Evolutionary conservation across 30 jellyfish, hydroid and myxozoan genomes (phyloP).

Genomic region (Clytia hemisphaerica): DNA sequence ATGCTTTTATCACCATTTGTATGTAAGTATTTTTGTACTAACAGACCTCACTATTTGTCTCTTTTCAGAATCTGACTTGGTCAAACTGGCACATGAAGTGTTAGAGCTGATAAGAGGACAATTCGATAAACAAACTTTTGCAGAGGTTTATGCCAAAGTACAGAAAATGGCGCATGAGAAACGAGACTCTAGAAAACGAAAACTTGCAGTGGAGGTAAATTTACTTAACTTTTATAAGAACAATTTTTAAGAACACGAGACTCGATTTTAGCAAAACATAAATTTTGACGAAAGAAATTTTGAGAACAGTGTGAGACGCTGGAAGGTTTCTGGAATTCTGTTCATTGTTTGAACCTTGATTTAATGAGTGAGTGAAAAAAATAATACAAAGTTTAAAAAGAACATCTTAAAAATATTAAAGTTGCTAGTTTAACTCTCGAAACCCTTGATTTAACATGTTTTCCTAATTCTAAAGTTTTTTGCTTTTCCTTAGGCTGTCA

Average conservation of each 20-base stretch:
- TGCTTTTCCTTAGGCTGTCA: slow-evolving; percentile 48
- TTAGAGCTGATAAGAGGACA: slow-evolving; percentile 48
- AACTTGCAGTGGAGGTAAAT: slow-evolving; percentile 56
- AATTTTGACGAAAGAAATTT: too few relatives aligned
- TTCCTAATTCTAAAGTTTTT: background rate
- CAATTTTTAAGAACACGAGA: too few relatives aligned
- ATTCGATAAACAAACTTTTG: slow-evolving; percentile 53
- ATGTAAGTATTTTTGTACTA: too few relatives aligned
- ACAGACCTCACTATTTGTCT: background rate
- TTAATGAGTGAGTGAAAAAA: too few relatives aligned
- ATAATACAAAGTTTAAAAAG: background rate
- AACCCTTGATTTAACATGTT: background rate
- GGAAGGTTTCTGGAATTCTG: background rate
- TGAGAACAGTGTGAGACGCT: too few relatives aligned
- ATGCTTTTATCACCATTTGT: too few relatives aligned
- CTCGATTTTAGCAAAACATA: background rate
- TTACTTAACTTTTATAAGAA: too few relatives aligned
- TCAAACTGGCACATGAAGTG: slow-evolving; percentile 68
- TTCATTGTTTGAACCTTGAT: too few relatives aligned
- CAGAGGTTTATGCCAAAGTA: slow-evolving; percentile 63
- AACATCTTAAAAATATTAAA: background rate
- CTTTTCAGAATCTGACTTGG: slow-evolving; percentile 42
- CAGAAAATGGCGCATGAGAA: slow-evolving; percentile 56
- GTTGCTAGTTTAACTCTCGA: background rate
- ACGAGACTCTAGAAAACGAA: slow-evolving; percentile 63